Evolutionary conservation across 2,113 vertebrate genomes (phyloP).

Genomic region (Festucalex cinctus): DNA sequence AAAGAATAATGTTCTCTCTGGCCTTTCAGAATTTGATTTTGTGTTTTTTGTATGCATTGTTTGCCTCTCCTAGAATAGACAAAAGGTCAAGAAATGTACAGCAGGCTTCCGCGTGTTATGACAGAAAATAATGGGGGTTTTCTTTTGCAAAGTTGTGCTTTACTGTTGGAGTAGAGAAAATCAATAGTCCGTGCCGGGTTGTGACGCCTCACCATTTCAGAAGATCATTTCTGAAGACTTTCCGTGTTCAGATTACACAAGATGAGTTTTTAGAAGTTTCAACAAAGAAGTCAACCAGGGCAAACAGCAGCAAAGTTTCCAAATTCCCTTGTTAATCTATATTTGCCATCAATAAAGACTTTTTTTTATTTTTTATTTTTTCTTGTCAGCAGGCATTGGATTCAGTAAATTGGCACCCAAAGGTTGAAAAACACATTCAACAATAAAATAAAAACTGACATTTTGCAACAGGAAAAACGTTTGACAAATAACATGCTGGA

Average conservation of each 20-base stretch:
- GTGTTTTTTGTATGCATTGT: neutral
- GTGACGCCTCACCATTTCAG: neutral
- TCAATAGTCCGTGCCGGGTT: neutral
- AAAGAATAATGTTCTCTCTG: neutral
- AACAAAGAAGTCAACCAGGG: neutral
- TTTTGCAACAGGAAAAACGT: neutral
- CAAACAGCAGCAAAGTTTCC: neutral
- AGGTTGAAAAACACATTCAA: conserved; percentile 12
- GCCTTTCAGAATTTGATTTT: neutral
- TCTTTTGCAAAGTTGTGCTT: neutral
- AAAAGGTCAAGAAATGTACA: neutral
- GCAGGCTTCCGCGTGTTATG: neutral
- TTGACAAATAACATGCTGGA: neutral
- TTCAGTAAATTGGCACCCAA: neutral
- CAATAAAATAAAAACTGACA: neutral
- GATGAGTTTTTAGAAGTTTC: neutral
- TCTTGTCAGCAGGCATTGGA: conserved; percentile 7
- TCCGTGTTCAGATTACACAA: neutral
- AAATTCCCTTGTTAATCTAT: neutral
- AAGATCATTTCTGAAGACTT: neutral
- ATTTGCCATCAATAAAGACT: neutral
- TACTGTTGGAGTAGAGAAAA: neutral
- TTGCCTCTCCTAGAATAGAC: neutral
- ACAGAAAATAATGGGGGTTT: neutral
- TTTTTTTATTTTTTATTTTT: too few species aligned